Evolutionary conservation across 35 echinoderm and acorn worm genomes (phyloP), one percentile per base, ranked within the genome.

Genomic region (Stichopus chloronotus): DNA sequence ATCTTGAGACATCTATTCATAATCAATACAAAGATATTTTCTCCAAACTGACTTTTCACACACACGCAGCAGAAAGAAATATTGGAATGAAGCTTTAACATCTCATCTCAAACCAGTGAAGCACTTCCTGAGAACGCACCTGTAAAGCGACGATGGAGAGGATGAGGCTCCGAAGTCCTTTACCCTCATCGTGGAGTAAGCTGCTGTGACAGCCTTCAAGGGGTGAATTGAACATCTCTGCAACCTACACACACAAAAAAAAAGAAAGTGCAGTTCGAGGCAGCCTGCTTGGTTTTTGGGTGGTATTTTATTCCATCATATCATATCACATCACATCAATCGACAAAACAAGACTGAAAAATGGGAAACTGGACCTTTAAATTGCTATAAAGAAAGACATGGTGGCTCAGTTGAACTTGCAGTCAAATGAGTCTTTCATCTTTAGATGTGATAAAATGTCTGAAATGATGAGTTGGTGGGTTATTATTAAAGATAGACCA

Each of bases 111-210:
- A 43, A 43, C 3, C 30, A 43, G 30, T 43, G 30, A 43, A 43
- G 3, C 30, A 43, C 3, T 43, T 43, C 30, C 30, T 43, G 30
- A 43, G 9, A 16, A 89, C 57, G 80, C 56, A 97, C 96, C 94
- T 95, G 79, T 52, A 98, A 86, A 65, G 94, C 92, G 71, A 98
- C 87, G 7, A 95, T 57, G 14, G 96, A 95, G 5, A 98, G 90
- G 20, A 95, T 92, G 0, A 98, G 90, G 55, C 85, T 94, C 9
- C 96, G 74, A 7, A 98, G 74, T 58, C 96, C 96, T 80, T 98
- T 98, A 17, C 96, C 94, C 14, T 98, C 96, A 90, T 98, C 96
- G 71, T 98, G 94, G 58, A 95, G 85, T 22, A 98, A 63, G 92
- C 96, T 98, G 78, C 94, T 96, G 89, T 95, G 92, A 68, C 96